Evolutionary conservation across 2,113 vertebrate species (phyloP), one percentile per base, ranked within the genome.

Genomic region (Herpetotheres cachinnans): DNA sequence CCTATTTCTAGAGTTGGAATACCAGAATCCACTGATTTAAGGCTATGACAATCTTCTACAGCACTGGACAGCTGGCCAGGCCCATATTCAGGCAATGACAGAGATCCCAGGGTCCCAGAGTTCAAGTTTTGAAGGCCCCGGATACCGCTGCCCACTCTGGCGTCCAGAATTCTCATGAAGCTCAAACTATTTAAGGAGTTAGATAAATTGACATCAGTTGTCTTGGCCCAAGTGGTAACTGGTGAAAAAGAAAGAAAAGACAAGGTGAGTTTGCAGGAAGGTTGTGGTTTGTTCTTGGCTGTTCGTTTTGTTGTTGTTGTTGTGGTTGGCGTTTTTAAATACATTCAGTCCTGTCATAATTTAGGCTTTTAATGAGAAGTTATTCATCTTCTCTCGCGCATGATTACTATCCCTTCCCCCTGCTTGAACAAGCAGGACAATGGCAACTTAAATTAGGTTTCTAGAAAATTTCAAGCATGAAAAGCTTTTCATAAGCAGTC

Each of bases 1-100:
- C 98, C 98, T 71, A 99, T 98, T 98, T 99, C 99, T 42, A 99
- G 98, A 13, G 99, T 99, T 4, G 99, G 99, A 89, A 99, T 99
- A 47, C 99, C 99, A 0, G 99, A 99, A 97, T 99, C 99, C 96
- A 99, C 98, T 4, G 99, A 99, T 46, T 98, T 98, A 86, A 99
- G 97, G 96, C 99, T 99, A 82, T 97, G 97, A 89, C 96, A 96
- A 82, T 99, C 99, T 66, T 98, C 98, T 26, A 97, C 83, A 62
- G 96, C 92, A 21, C 93, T 81, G 7, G 95, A 93, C 20, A 94
- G 96, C 89, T 95, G 97, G 63, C 74, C 90, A 16, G 98, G 97
- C 50, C 87, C 96, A 17, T 89, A 97, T 27, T 92, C 97, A 7
- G 98, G 96, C 38, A 95, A 58, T 4, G 97, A 95, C 30, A 93